Evolutionary conservation across 2,797 vertebrate genomes (phyloP).

Genomic region (Poecile montanus): DNA sequence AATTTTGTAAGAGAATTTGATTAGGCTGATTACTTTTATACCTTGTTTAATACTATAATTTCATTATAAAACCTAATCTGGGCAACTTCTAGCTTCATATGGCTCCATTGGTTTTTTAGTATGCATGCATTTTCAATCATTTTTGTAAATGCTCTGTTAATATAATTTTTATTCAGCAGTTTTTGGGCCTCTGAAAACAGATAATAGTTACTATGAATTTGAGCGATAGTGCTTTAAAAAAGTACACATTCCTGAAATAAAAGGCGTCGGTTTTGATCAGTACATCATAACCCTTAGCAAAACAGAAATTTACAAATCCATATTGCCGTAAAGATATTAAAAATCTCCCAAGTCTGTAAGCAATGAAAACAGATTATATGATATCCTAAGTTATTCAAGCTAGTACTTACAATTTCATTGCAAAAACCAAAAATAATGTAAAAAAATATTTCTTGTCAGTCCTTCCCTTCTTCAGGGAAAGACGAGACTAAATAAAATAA

Average conservation of each 20-base stretch:
- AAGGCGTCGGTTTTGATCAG: not conserved
- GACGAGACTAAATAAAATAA: not conserved
- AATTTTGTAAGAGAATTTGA: constrained; percentile 3
- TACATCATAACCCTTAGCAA: not conserved
- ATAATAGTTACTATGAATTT: not conserved
- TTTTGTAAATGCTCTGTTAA: not conserved
- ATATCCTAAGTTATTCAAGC: not conserved
- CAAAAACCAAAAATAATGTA: not conserved
- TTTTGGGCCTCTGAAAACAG: not conserved
- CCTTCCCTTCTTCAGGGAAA: not conserved
- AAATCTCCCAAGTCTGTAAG: not conserved
- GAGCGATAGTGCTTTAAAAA: not conserved
- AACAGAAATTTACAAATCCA: not conserved
- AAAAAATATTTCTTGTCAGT: not conserved
- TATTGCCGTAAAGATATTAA: not conserved
- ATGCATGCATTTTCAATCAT: not conserved
- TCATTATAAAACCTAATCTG: not conserved
- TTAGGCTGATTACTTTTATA: constrained; percentile 22
- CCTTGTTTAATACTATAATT: constrained; percentile 13
- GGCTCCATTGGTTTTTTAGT: not conserved
- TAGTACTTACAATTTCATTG: not conserved
- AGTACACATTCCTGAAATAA: not conserved
- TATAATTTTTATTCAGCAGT: not conserved
- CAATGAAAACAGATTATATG: not conserved
- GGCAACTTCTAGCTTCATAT: not conserved